Percentiles rank a stretch among this genome's conserved stretches.
Conservation (phyloP, 2,113 vertebrate species). For the Nerophis lumbriciformis region DNA sequence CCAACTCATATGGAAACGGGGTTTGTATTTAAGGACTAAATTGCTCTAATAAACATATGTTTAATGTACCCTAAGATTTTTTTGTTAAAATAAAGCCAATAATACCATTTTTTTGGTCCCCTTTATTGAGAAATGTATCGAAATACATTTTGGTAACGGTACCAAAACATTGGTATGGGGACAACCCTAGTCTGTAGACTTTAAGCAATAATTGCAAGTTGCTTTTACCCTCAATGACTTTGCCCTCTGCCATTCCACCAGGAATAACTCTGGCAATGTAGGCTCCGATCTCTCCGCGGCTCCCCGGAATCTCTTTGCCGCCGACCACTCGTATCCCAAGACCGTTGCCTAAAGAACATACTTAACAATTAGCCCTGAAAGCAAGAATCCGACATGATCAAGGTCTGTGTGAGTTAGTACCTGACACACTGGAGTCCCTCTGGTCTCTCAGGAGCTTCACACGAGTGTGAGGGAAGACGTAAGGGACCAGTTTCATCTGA, state of each 20-base stretch:
- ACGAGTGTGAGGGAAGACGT: conserved; percentile 85
- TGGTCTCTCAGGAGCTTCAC: conserved; percentile 85
- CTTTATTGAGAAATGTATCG: no score
- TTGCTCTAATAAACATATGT: no score
- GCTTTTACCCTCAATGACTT: conserved; percentile 85
- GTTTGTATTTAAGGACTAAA: no score
- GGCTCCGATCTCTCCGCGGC: conserved; percentile 87
- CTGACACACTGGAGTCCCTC: conserved; percentile 92
- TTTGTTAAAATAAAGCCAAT: no score
- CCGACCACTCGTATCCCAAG: conserved; percentile 92
- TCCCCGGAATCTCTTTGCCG: conserved; percentile 93
- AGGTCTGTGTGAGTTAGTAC: conserved; percentile 59
- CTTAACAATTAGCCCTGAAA: not conserved
- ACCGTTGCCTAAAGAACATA: conserved; percentile 78
- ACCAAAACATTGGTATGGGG: no score
- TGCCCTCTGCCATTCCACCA: conserved; percentile 86
- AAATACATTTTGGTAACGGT: no score
- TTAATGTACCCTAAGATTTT: no score
- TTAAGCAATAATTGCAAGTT: no score
- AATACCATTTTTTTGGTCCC: no score
- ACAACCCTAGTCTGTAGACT: no score
- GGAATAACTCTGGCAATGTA: conserved; percentile 91
- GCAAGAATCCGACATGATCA: no score
- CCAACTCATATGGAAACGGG: no score
- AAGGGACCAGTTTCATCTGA: conserved; percentile 86